A percentile compares a stretch with the other conserved stretches of the same genome.
phyloP scores from a whole-genome alignment of 2,113 vertebrate species.

The Odobenus rosmarus region DNA sequence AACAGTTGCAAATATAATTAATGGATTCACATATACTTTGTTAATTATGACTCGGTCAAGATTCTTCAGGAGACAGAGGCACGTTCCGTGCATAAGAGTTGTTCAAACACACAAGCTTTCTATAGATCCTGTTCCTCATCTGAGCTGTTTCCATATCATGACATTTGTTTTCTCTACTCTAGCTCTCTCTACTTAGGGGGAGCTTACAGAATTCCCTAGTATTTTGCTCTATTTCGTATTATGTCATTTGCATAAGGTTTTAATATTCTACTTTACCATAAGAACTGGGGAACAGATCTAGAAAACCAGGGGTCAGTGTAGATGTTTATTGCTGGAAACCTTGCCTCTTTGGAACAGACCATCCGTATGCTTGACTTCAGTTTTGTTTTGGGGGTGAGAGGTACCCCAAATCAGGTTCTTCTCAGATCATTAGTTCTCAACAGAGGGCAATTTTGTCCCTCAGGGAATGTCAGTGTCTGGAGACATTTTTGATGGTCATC shows the following conservation, averaged over 20 bases:
- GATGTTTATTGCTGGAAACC: neutral
- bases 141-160: neutral
- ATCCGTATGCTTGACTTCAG: neutral
- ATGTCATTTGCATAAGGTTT: neutral
- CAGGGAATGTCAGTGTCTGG: neutral
- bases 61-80: neutral
- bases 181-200: neutral
- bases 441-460: neutral
- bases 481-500: neutral
- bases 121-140: neutral
- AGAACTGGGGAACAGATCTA: neutral
- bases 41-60: neutral
- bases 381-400: neutral
- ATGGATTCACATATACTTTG: fast-evolving
- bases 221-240: neutral
- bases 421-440: neutral
- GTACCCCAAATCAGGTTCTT: neutral
- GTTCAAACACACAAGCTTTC: neutral
- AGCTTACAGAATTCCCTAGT: neutral
- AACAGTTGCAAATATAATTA: too few species aligned
- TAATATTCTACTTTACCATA: neutral
- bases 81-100: neutral
- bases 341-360: neutral
- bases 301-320: neutral
- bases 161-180: neutral